Conservation (phyloP, 2,113 vertebrate species). For the Pampusana beccarii region DNA sequence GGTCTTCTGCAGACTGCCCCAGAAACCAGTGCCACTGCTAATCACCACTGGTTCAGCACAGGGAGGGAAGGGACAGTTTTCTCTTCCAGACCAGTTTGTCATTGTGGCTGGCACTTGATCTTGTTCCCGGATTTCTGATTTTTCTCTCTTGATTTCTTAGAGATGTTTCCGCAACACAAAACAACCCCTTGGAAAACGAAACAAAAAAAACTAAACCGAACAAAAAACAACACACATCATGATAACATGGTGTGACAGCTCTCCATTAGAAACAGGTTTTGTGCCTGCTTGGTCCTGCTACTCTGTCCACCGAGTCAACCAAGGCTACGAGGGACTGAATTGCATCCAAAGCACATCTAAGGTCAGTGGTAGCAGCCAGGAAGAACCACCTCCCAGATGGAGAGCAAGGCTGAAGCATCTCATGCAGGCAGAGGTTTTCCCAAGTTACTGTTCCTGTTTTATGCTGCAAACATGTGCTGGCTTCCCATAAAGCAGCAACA, state of each 20-base stretch:
- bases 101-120: rapidly evolving
- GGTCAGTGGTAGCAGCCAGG: not conserved
- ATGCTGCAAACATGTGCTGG: not conserved
- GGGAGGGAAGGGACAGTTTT: not conserved
- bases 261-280: not conserved
- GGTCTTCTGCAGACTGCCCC: not conserved
- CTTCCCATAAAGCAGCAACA: not conserved
- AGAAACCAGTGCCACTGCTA: not conserved
- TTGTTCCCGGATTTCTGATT: not conserved
- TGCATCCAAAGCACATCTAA: not conserved
- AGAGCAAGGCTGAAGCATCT: not conserved
- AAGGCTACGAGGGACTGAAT: not conserved
- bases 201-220: no score
- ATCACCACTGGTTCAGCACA: not conserved
- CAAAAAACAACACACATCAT: not conserved
- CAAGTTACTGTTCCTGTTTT: not conserved
- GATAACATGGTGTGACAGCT: not conserved
- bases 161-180: not conserved
- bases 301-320: not conserved
- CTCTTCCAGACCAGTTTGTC: not conserved
- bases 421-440: rapidly evolving
- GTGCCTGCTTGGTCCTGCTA: rapidly evolving
- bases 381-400: not conserved
- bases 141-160: not conserved
- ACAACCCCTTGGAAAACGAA: rapidly evolving